A percentile compares a stretch with the other conserved stretches of the same genome.
These are phyloP conservation scores for Drosophila emarginata DNA, from an alignment of 2,888 invertebrate genomes.

Conservation along the genomic window DNA sequence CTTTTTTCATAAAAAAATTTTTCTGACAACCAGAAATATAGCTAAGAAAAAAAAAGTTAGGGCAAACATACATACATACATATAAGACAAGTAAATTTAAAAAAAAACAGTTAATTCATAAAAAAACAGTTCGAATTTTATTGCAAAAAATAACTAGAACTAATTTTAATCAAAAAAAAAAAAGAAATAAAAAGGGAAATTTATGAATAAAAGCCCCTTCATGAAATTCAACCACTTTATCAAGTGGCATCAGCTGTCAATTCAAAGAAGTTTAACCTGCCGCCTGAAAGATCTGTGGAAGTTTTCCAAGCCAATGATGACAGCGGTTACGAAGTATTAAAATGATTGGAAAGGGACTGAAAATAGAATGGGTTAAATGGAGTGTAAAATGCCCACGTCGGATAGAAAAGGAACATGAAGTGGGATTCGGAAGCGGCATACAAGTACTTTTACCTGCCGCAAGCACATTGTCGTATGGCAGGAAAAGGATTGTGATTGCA, in stretches of 20 bases:
- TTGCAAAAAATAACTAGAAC: no score
- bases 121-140: no score
- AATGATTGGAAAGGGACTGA: constrained; percentile 7
- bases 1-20: no score
- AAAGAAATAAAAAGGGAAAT: no score
- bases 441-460: constrained; percentile 45
- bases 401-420: not conserved
- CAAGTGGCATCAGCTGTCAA: constrained; percentile 3
- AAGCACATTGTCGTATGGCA: constrained; percentile 10
- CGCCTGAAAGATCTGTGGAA: not conserved
- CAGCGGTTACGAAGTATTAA: not conserved
- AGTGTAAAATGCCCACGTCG: constrained; percentile 54
- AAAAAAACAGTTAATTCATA: no score
- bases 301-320: not conserved
- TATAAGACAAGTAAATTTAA: no score
- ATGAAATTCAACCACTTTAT: not conserved
- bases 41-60: no score
- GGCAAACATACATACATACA: no score
- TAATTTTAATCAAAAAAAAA: no score
- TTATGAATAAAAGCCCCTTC: no score
- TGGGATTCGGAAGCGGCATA: constrained; percentile 14
- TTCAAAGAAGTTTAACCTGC: not conserved
- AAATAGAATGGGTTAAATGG: constrained; percentile 60
- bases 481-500: constrained; percentile 22
- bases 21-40: no score